Evolutionary conservation across 2,797 vertebrate species (phyloP).

Genomic region (Gallirallus australis): DNA sequence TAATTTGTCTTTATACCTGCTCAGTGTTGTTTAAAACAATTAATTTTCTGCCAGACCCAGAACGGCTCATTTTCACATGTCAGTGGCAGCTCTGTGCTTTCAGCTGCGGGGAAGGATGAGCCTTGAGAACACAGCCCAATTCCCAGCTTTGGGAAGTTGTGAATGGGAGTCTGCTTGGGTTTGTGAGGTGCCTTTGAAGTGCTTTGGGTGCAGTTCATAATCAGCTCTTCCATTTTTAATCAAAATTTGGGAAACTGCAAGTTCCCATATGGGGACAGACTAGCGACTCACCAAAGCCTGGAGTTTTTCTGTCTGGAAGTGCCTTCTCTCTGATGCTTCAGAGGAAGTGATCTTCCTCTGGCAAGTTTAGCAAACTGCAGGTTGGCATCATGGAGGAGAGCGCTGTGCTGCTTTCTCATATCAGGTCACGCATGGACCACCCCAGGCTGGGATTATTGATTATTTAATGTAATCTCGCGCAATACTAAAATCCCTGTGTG

Average conservation of each 20-base stretch:
- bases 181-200: neutral
- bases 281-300: rapidly evolving
- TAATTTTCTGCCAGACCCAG: neutral
- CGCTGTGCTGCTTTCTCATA: neutral
- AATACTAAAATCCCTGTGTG: neutral
- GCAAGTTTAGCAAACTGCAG: neutral
- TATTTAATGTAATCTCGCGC: neutral
- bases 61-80: neutral
- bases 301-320: neutral
- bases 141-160: neutral
- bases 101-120: rapidly evolving
- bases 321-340: neutral
- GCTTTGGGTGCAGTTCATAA: neutral
- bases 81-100: neutral
- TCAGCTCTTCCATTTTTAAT: neutral
- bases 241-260: neutral
- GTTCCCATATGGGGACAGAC: neutral
- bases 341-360: neutral
- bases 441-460: neutral
- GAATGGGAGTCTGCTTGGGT: neutral
- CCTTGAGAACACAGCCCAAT: neutral
- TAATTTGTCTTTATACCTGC: neutral
- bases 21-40: neutral
- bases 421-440: neutral
- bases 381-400: neutral